Evolutionary conservation across 2,113 vertebrate species (phyloP), one percentile per base, ranked within the genome.

Genomic region (Amia ocellicauda): DNA sequence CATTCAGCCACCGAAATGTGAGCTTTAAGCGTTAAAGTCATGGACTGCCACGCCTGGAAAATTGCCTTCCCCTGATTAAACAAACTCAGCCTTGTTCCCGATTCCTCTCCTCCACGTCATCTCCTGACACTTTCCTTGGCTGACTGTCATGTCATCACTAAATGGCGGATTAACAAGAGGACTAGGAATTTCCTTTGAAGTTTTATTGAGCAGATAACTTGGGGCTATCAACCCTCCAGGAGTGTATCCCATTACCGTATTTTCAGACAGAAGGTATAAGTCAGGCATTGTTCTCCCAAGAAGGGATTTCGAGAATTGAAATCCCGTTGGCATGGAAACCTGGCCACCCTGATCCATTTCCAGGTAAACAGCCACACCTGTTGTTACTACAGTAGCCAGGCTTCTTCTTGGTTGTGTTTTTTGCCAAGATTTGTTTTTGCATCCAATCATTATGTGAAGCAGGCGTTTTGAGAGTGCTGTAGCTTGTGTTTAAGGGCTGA

Each of bases 121-220:
- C 52, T 40, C 17, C 64, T 51, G 72, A 70, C 72, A 23, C 42
- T 26, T 60, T 40, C 36, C 51, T 66, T 64, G 69, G 75, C 69
- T 74, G 66, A 61, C 57, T 40, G 23, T 66, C 64, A 0, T 67
- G 72, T 79, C 78, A 75, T 63, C 72, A 14, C 71, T 80, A 63
- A 60, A 26, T 45, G 72, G 71, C 47, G 60, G 59, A 69, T 64
- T 16, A 7, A 70, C 28, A 70, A 75, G 41, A 42, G 1, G 60
- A 69, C 51, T 75, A 68, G 60, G 78, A 86, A 86, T 83, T 75
- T 61, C 61, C 80, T 84, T 82, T 85, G 81, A 84, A 80, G 77
- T 80, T 83, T 76, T 80, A 81, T 80, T 76, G 74, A 80, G 77
- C 47, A 61, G 81, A 84, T 80, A 84, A 79, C 74, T 73, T 69